A percentile compares a stretch with the other conserved stretches of the same genome.
phyloP scores from a whole-genome alignment of 2,113 vertebrate genomes.

The Sinocyclocheilus rhinocerous region DNA sequence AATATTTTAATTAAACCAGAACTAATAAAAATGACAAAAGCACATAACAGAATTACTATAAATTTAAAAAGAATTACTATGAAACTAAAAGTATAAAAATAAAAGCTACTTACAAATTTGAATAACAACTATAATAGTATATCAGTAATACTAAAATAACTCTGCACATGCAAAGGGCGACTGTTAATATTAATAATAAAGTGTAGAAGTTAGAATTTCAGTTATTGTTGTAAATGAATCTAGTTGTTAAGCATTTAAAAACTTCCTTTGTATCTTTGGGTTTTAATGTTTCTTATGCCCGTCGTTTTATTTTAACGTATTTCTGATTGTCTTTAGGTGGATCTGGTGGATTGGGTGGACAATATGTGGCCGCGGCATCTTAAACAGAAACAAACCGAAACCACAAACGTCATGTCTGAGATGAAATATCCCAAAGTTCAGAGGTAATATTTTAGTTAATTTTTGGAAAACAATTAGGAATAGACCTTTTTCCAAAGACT shows the following conservation, averaged over 20 bases:
- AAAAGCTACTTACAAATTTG: background rate
- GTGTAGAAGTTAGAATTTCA: background rate
- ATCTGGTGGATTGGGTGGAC: constrained; percentile 97
- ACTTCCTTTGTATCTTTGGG: too few relatives aligned
- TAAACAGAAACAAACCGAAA: constrained; percentile 91
- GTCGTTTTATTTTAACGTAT: background rate
- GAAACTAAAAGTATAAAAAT: too few relatives aligned
- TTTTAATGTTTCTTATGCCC: too few relatives aligned
- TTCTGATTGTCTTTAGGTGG: constrained; percentile 77
- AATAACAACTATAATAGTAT: too few relatives aligned
- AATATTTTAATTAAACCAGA: too few relatives aligned
- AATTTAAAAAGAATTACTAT: too few relatives aligned
- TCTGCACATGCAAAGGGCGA: background rate
- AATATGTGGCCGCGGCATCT: constrained; percentile 95
- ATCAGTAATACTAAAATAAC: background rate
- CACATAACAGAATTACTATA: too few relatives aligned
- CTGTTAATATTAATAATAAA: background rate
- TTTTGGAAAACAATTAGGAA: background rate
- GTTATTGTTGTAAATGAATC: background rate
- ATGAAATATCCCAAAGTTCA: constrained; percentile 99
- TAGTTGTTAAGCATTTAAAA: background rate
- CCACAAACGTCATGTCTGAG: constrained; percentile 92
- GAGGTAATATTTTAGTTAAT: constrained; percentile 78
- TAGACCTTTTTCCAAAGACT: background rate
- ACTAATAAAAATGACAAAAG: too few relatives aligned